phyloP scores from a whole-genome alignment of 2,113 vertebrate species.

The Barnardius zonarius region DNA sequence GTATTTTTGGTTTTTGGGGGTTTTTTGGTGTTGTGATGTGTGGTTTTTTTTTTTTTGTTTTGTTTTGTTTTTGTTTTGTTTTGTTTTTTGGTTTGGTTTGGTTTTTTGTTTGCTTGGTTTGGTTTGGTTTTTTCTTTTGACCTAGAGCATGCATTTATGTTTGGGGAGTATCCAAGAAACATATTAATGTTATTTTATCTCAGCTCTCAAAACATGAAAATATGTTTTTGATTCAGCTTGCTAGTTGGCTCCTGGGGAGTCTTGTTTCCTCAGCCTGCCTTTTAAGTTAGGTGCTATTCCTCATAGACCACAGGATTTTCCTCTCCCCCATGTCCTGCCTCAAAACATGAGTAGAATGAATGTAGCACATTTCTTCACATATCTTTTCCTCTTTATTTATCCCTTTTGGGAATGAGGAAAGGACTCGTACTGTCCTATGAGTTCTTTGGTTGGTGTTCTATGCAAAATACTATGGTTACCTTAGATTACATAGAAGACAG shows the following conservation, averaged over 20 bases:
- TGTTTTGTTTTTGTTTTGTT: background rate
- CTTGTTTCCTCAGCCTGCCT: background rate
- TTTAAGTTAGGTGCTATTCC: background rate
- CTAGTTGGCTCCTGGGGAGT: background rate
- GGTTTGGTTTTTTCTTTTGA: background rate
- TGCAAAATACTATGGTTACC: background rate
- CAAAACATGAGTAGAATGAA: background rate
- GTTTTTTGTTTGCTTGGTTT: background rate
- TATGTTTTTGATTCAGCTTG: background rate
- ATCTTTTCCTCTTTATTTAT: background rate
- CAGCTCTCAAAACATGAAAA: background rate
- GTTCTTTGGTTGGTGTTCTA: background rate
- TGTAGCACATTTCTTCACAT: background rate
- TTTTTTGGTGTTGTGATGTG: background rate
- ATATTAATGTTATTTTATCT: background rate
- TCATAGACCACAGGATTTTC: background rate
- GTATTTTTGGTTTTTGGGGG: background rate
- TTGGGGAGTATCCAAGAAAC: background rate
- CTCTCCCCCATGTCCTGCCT: background rate
- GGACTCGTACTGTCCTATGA: background rate
- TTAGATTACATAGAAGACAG: background rate
- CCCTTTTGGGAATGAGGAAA: background rate
- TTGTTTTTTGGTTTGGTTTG: background rate
- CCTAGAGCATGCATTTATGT: fast-evolving
- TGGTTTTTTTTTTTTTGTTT: background rate